phyloP scores from a whole-genome alignment of 2,113 vertebrate genomes.

The Chlorocebus sabaeus region DNA sequence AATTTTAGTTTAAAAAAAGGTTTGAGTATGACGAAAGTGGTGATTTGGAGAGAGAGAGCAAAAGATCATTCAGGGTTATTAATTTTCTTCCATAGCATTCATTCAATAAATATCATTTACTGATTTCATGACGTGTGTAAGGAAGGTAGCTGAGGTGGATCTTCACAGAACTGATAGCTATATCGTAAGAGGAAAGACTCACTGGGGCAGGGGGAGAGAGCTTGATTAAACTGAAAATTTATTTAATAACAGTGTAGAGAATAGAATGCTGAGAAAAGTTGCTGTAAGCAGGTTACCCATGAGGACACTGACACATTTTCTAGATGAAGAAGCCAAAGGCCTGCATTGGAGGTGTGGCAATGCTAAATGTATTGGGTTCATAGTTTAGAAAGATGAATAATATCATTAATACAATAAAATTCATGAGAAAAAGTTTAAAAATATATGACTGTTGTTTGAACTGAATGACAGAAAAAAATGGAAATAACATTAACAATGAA shows the following conservation, averaged over 20 bases:
- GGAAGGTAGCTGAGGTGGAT: not conserved
- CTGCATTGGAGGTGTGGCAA: not conserved
- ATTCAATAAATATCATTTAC: not conserved
- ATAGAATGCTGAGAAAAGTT: not conserved
- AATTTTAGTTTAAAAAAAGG: not conserved
- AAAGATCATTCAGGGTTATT: not conserved
- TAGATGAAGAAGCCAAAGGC: not conserved
- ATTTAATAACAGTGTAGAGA: not conserved
- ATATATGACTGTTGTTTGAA: not conserved
- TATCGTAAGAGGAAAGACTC: not conserved
- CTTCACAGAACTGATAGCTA: not conserved
- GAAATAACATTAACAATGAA: not conserved
- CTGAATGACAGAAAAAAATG: not conserved
- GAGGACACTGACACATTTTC: not conserved
- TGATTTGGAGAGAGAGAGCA: not conserved
- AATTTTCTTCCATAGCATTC: not conserved
- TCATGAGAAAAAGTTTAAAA: not conserved
- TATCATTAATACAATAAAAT: not conserved
- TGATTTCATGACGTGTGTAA: not conserved
- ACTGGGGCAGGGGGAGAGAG: fast-evolving
- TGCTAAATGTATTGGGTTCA: not conserved
- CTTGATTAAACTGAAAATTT: not conserved
- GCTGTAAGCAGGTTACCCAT: not conserved
- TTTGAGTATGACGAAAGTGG: not conserved
- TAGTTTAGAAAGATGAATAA: not conserved